phyloP scores from a whole-genome alignment of 2,113 vertebrate genomes.

The Chiloscyllium plagiosum region DNA sequence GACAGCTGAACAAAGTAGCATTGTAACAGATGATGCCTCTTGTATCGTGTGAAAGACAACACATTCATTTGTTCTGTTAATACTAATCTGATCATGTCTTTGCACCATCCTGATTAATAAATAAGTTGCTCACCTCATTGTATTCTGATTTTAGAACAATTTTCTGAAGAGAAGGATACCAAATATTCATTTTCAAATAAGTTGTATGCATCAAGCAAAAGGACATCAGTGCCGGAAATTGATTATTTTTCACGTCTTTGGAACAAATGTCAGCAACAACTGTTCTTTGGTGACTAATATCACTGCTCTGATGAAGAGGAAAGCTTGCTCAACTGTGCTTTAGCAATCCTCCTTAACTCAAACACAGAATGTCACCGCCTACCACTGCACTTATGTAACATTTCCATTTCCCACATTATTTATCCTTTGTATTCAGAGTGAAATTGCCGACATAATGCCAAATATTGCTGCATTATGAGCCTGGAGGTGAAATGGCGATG shows the following conservation, averaged over 20 bases:
- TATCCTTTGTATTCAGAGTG: not conserved
- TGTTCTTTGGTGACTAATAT: not conserved
- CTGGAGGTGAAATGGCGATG: not conserved
- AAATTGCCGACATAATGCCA: not conserved
- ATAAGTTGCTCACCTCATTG: not conserved
- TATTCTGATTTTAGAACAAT: not conserved
- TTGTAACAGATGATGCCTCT: not conserved
- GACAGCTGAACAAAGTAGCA: constrained; percentile 19
- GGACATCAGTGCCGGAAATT: not conserved
- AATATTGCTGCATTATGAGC: not conserved
- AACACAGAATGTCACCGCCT: not conserved
- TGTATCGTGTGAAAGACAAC: not conserved
- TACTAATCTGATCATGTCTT: not conserved
- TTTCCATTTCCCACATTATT: not conserved
- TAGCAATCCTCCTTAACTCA: not conserved
- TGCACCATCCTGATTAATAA: not conserved
- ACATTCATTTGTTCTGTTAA: not conserved
- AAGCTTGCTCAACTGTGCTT: not conserved
- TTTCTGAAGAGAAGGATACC: not conserved
- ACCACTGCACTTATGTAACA: not conserved
- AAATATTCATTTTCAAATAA: not conserved
- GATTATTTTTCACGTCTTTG: not conserved
- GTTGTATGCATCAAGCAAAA: not conserved
- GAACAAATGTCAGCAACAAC: not conserved
- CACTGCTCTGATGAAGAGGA: not conserved